Evolutionary conservation across 1,140 invertebrate species (phyloP), one percentile per base, ranked within the genome.

Genomic region (Drosophila repletoides): DNA sequence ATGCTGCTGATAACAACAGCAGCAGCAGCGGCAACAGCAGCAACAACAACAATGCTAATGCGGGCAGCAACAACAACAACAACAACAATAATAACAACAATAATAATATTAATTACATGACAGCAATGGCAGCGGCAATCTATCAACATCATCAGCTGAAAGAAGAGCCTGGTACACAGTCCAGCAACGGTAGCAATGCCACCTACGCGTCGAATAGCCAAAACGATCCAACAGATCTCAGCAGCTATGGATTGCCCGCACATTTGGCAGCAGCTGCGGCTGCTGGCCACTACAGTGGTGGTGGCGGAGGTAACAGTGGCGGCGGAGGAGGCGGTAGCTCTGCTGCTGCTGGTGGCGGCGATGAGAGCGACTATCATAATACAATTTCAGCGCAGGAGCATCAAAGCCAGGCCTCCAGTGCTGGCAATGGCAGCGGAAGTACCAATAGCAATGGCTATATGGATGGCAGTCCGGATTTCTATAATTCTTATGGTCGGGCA

Each of bases 401-500:
- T 88, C 95, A 95, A 69, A 93, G 93, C 60, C 92, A 93, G 45
- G 92, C 93, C 3, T 74, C 90, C 89, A 56, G 89, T 91, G 31
- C 52, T 1, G 88, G 80, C 31, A 84, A 86, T 12, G 77, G 72
- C 24, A 79, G 80, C 28, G 58, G 49, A 46, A 75, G 71, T 41
- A 34, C 74, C 15, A 88, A 75, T 51, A 77, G 72, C 48, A 88
- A 77, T 40, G 83, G 88, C 15, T 74, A 88, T 17, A 88, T 93
- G 64, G 95, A 96, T 49, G 92, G 92, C 71, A 94, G 93, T 74
- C 94, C 94, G 34, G 95, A 96, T 76, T 95, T 96, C 76, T 96
- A 97, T 67, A 72, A 60, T 36, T 45, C 66, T 9, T 86, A 77
- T 3, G 40, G 48, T 3, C 66, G 88, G 4, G 28, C 68, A 40